Conservation (phyloP, 1,140 invertebrate genomes). For the Drosophila kurseongensis region DNA sequence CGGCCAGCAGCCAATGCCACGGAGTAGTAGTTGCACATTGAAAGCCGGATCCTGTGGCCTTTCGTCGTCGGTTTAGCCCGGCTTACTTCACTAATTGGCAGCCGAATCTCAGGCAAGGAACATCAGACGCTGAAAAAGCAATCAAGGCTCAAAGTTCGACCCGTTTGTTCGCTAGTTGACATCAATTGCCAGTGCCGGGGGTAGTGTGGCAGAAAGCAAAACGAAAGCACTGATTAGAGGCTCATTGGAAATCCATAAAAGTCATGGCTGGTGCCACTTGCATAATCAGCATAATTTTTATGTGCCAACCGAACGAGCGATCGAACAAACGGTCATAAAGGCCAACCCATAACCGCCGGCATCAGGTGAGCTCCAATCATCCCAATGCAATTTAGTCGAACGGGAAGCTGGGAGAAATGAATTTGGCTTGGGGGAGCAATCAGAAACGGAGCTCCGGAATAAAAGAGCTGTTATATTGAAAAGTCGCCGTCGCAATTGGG, state of each 20-base stretch:
- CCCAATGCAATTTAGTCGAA: conserved; percentile 69
- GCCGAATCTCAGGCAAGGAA: conserved; percentile 18
- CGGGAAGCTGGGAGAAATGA: conserved; percentile 51
- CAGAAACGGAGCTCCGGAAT: conserved; percentile 47
- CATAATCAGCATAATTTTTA: conserved; percentile 67
- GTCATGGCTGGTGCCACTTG: conserved; percentile 32
- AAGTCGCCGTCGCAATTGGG: conserved; percentile 34
- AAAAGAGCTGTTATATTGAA: conserved; percentile 66
- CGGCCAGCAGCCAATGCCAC: conserved; percentile 22
- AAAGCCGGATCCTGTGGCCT: conserved; percentile 14
- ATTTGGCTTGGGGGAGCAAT: conserved; percentile 77
- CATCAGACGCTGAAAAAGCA: conserved; percentile 45
- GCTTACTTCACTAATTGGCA: conserved; percentile 53
- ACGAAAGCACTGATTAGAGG: conserved; percentile 56
- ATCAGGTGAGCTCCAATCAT: conserved; percentile 48
- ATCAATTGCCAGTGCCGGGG: conserved; percentile 60
- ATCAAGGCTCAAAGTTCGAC: conserved; percentile 53
- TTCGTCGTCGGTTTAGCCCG: conserved; percentile 15
- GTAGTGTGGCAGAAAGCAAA: conserved; percentile 21
- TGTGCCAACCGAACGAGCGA: conserved; percentile 13
- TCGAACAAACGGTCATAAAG: conserved; percentile 35
- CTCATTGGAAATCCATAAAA: conserved; percentile 72
- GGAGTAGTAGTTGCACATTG: background rate
- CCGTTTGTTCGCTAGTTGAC: conserved; percentile 42
- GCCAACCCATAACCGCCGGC: conserved; percentile 33